These are phyloP conservation scores for Taenaris catops DNA, from an alignment of 2,888 invertebrate genomes.

Conservation along the genomic window DNA sequence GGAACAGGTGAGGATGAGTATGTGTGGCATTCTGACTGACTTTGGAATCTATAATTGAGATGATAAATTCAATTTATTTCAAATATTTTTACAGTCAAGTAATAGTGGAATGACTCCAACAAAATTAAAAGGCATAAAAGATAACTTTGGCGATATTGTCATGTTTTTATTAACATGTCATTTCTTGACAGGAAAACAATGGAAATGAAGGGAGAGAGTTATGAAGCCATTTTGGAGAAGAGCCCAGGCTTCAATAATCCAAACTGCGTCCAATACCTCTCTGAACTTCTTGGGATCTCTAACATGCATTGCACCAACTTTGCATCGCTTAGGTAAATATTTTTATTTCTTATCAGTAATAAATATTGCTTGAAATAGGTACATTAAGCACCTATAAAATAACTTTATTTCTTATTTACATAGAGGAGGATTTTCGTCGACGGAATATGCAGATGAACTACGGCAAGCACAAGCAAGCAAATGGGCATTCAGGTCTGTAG, in stretches of 20 bases:
- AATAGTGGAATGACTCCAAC: conserved; percentile 39
- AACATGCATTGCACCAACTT: conserved; percentile 85
- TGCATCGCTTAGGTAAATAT: conserved; percentile 82
- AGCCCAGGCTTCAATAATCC: conserved; percentile 94
- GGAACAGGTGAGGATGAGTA: conserved; percentile 77
- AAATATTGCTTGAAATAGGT: no score
- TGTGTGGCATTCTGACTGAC: conserved; percentile 61
- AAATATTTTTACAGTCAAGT: conserved; percentile 39
- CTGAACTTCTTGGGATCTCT: conserved; percentile 86
- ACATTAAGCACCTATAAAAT: no score
- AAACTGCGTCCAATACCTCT: conserved; percentile 91
- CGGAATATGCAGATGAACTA: conserved; percentile 91
- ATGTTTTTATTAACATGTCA: conserved; percentile 31
- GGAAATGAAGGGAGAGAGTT: conserved; percentile 89
- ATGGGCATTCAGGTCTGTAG: conserved; percentile 95
- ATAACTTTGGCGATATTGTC: conserved; percentile 30
- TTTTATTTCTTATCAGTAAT: no score
- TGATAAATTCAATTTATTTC: conserved; percentile 38
- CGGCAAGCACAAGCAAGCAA: conserved; percentile 95
- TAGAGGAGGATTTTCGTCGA: conserved; percentile 87
- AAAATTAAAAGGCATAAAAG: conserved; percentile 41
- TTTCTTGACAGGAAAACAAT: conserved; percentile 83
- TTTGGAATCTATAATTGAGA: conserved; percentile 45
- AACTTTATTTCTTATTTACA: conserved; percentile 18
- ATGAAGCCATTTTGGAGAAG: conserved; percentile 89